Evolutionary conservation across 2,797 vertebrate species (phyloP).

Genomic region (Myotis pilosus): DNA sequence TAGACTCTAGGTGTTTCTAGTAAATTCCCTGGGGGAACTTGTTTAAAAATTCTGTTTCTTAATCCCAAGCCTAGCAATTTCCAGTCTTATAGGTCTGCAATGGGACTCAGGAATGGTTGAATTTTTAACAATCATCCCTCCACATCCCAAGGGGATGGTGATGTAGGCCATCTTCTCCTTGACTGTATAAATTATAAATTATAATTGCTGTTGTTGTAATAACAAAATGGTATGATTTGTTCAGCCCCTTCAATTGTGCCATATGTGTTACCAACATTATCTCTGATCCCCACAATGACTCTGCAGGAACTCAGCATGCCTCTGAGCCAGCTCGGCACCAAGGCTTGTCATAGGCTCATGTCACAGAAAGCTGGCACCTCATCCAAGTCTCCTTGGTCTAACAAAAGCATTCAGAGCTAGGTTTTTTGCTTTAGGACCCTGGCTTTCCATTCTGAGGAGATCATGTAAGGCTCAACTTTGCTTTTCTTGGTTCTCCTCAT

Average conservation of each 20-base stretch:
- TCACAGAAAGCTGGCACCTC: neutral
- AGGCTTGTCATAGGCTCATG: neutral
- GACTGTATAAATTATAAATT: neutral
- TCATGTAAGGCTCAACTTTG: neutral
- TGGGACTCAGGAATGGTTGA: neutral
- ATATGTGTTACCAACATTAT: neutral
- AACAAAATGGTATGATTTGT: neutral
- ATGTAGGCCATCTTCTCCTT: neutral
- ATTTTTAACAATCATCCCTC: neutral
- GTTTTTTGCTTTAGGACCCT: neutral
- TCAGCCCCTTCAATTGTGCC: neutral
- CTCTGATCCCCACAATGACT: neutral
- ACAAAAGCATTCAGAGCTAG: neutral
- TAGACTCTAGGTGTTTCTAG: neutral
- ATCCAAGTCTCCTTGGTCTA: neutral
- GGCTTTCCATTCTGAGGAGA: neutral
- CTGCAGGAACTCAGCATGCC: fast-evolving
- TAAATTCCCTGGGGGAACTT: neutral
- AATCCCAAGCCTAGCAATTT: neutral
- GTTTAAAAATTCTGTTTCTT: slow-evolving; percentile 9
- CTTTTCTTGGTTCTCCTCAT: neutral
- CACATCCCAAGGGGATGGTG: neutral
- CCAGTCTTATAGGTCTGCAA: neutral
- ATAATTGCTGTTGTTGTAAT: neutral
- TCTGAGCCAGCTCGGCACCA: too few species aligned